A percentile compares a stretch with the other conserved stretches of the same genome.
Conservation (phyloP, 1,140 invertebrate species). For the Stratiolaelaps scimitus region DNA sequence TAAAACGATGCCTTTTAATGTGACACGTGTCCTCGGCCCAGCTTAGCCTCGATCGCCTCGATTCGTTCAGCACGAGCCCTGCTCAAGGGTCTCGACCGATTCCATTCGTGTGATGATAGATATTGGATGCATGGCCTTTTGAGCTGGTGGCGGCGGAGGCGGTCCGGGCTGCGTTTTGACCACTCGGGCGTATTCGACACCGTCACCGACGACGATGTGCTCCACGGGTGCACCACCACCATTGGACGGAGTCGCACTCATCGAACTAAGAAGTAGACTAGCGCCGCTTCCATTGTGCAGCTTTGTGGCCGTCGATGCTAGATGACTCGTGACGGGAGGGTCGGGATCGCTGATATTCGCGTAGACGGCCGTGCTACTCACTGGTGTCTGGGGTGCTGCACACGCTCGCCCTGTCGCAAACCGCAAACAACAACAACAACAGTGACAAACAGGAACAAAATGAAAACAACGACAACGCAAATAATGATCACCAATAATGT, state of each 20-base stretch:
- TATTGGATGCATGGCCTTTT: background rate
- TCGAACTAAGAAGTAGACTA: no score
- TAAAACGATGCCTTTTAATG: no score
- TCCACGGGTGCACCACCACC: background rate
- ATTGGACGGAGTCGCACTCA: no score
- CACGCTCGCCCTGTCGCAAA: slow-evolving; percentile 1
- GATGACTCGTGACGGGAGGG: no score
- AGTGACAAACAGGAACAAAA: background rate
- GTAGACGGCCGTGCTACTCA: slow-evolving; percentile 12
- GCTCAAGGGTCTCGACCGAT: slow-evolving; percentile 10
- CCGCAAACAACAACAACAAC: background rate
- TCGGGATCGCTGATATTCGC: slow-evolving; percentile 8
- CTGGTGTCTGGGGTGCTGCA: slow-evolving; percentile 13
- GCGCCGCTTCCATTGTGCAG: no score
- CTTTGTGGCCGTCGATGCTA: no score
- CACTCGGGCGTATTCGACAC: slow-evolving; percentile 23
- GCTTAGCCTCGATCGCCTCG: no score
- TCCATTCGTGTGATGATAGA: slow-evolving; percentile 6
- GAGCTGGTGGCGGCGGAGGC: slow-evolving; percentile 2
- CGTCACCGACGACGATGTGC: slow-evolving; percentile 25
- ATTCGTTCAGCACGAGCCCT: background rate
- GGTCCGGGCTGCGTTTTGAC: background rate
- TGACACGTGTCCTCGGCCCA: no score
- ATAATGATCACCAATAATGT: background rate
- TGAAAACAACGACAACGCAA: background rate